Base-by-base conservation (phyloP, 2,797 vertebrate species). In the Prunella strophiata region DNA sequence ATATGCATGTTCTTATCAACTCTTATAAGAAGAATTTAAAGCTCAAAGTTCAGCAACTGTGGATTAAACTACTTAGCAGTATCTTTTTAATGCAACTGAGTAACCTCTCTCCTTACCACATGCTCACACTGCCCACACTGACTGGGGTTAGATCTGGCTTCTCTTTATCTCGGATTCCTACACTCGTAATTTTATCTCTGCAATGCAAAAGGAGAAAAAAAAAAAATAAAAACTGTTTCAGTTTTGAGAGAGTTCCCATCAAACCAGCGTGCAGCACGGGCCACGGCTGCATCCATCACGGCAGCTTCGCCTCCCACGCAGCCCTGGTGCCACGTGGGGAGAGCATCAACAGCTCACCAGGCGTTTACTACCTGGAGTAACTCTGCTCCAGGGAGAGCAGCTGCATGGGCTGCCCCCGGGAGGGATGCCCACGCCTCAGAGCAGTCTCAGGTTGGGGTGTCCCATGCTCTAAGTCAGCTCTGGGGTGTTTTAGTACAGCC, bases 401-500 rank as follows among this genome's bases (percentile, higher is more conserved):
- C 78, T 3, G 52, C 18, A 4, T 0, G 32, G 47, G 71, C 62
- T 18, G 19, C 17, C 7, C 75, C 21, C 3, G 0, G 30, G 7
- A 48, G 14, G 13, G 21, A n/a, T 3, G 13, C 34, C 26, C 18
- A 29, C 36, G 42, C 6, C 72, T 26, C 73, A 10, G 3, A 36
- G 72, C 52, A 59, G 52, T 43, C 9, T 4, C 4, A 1, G 48
- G 40, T 6, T 10, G 13, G 52, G 14, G 7, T 3, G 4, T 19
- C 59, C 42, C 59, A 34, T n/a, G 26, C 68, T 6, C 36, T 6
- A 3, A 26, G 5, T 2, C 22, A 21, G 36, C 55, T 58, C 19
- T 7, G 67, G 26, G 62, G 42, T 29, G 34, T 7, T 42, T 5
- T 1, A 7, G 16, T 0, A 5, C 0, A 0, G 32, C 10, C 52